Evolutionary conservation across 2,797 vertebrate genomes (phyloP), one percentile per base, ranked within the genome.

Genomic region (Premnoplex brunnescens): DNA sequence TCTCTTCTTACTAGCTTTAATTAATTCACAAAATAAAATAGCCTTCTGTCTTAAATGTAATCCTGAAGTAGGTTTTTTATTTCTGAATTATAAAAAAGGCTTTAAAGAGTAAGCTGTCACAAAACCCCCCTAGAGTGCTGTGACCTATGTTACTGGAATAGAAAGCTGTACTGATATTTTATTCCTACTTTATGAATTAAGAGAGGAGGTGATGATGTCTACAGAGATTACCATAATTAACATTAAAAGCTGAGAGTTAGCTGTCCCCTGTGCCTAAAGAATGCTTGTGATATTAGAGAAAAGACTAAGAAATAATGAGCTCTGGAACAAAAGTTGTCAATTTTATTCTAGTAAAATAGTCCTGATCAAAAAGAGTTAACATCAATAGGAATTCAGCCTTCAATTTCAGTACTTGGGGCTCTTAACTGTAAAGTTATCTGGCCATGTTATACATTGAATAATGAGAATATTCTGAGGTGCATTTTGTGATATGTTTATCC

Each of bases 221-320:
- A 18, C 12, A 48, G 49, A 84, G 78, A 89, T 94, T 95, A 89
- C 66, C 74, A 26, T 81, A 89, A 94, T 95, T 96, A 95, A 84
- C 93, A 94, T 85, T 85, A 93, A 93, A 93, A 95, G 26, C 56
- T 85, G 85, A 91, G 71, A 74, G n/a, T 78, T 59, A 67, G 56
- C 56, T 80, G 36, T 88, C 64, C 43, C 66, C 4, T 69, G 37
- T 88, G 81, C 63, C 63, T 88, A 30, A 76, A 93, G 79, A 67
- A 34, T 60, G 58, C 67, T 93, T 71, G 34, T 82, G 93, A 14
- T 80, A 60, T 81, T 81, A 91, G 32, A 91, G 86, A 93, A 68
- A 74, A 94, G 62, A 88, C 60, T 74, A 72, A 88, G 60, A 94
- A 97, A 91, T 96, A 95, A 96, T 93, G 85, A 95, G 37, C 66